Evolutionary conservation across 2,113 vertebrate species (phyloP).

Genomic region (Loxodonta africana): DNA sequence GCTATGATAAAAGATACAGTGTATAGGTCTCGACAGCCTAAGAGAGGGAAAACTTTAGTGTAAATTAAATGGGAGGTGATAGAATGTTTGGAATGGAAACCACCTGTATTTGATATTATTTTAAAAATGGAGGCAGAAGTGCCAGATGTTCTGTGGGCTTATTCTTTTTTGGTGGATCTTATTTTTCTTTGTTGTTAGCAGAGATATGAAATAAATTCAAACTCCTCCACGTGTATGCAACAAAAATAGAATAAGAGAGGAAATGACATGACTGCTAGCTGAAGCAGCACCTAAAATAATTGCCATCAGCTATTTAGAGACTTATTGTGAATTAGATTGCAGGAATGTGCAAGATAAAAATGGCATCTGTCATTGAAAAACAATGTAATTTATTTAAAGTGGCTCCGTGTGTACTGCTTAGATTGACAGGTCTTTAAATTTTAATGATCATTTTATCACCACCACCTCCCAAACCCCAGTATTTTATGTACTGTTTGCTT

Average conservation of each 20-base stretch:
- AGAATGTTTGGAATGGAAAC: conserved; percentile 47
- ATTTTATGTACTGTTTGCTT: conserved; percentile 79
- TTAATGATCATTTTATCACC: conserved; percentile 80
- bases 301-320: conserved; percentile 60
- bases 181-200: conserved; percentile 75
- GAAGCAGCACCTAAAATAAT: conserved; percentile 76
- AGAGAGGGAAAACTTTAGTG: neutral
- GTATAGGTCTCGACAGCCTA: neutral
- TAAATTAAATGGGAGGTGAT: conserved; percentile 57
- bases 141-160: conserved; percentile 65
- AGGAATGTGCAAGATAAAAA: conserved; percentile 66
- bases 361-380: conserved; percentile 75
- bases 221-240: conserved; percentile 31
- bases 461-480: conserved; percentile 63
- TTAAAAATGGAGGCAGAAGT: conserved; percentile 8
- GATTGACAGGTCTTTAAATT: conserved; percentile 81
- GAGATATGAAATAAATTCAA: conserved; percentile 72
- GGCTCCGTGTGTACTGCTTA: conserved; percentile 14
- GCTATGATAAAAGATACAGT: conserved; percentile 27
- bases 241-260: conserved; percentile 64
- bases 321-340: conserved; percentile 65
- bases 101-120: conserved; percentile 49
- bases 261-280: conserved; percentile 51
- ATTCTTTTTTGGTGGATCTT: conserved; percentile 23
- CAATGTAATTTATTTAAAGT: conserved; percentile 78